phyloP scores from a whole-genome alignment of 2,797 vertebrate genomes.

The Sebastes iracundus region DNA sequence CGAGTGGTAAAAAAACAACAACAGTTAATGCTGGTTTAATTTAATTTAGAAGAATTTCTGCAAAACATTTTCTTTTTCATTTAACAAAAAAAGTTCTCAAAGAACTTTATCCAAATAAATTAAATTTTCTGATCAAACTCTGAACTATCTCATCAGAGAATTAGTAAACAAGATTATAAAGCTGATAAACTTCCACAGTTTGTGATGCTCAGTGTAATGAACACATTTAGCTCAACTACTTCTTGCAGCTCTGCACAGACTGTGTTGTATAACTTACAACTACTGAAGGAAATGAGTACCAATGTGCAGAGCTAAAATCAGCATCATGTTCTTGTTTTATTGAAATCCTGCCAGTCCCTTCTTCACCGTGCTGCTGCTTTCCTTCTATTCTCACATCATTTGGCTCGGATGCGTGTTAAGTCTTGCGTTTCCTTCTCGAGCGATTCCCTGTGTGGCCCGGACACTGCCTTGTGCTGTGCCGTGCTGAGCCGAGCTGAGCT shows the following conservation, averaged over 20 bases:
- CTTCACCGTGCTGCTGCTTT: neutral
- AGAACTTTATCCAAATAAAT: neutral
- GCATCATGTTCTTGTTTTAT: neutral
- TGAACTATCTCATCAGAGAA: neutral
- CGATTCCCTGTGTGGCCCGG: neutral
- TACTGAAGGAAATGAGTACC: constrained; percentile 2
- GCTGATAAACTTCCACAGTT: neutral
- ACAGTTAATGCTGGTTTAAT: neutral
- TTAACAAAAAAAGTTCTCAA: neutral
- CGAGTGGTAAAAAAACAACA: neutral
- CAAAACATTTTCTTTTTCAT: neutral
- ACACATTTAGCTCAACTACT: neutral
- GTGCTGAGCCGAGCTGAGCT: neutral
- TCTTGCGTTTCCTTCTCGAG: neutral
- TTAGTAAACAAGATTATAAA: neutral
- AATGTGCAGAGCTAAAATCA: constrained; percentile 4
- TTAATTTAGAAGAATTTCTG: neutral
- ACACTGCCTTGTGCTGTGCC: neutral
- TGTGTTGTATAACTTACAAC: neutral
- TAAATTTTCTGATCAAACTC: neutral
- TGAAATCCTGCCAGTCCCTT: neutral
- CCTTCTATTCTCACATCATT: constrained; percentile 1
- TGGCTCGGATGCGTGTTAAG: neutral
- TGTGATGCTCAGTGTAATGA: neutral
- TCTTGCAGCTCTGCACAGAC: neutral